Base-by-base conservation (phyloP, 2,888 invertebrate species). In the Monochamus alternatus region DNA sequence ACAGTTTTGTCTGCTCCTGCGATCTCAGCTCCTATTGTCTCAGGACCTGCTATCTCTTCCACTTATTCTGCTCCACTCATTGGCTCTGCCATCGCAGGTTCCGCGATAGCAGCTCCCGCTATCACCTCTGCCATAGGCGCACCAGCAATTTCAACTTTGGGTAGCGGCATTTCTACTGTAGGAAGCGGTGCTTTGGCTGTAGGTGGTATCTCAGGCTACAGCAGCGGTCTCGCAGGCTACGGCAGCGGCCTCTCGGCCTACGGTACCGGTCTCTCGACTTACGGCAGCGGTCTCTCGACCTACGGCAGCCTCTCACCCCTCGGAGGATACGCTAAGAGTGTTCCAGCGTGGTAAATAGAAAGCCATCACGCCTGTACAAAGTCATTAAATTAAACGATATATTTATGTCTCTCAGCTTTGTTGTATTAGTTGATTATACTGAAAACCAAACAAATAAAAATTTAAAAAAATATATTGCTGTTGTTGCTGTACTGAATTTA, bases 251-350 rank as follows among this genome's bases (percentile, higher is more conserved):
- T 30, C 43, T 70, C 44, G 9, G 64, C 47, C 10, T 10, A 55
- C 30, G 52, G 69, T 12, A 63, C 51, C 14, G 62, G 65, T 10
- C 22, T 65, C 31, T 75, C 65, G 32, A 59, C 60, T 14, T 71
- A 65, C 2, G 63, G 62, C 10, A 64, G 32, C 47, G 66, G 55
- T 5, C 14, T 62, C 65, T 71, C 67, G n/a, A 32, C 73, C 47
- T 76, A 70, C 38, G 71, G 71, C 10, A 63, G 73, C 22, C 71
- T 59, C 32, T 71, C 38, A 12, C 66, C 44, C 30, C 12, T 14
- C 44, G 10, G 30, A 8, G 31, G 31, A 10, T 32, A 30, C 47
- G 58, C 30, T 55, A 52, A 22, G 31, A 12, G 8, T 12, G 22
- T 5, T 12, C 30, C 7, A 30, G 66, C 47, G 22, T 43, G 10